phyloP scores from a whole-genome alignment of 1,140 invertebrate species.

The Drosophila tani region DNA sequence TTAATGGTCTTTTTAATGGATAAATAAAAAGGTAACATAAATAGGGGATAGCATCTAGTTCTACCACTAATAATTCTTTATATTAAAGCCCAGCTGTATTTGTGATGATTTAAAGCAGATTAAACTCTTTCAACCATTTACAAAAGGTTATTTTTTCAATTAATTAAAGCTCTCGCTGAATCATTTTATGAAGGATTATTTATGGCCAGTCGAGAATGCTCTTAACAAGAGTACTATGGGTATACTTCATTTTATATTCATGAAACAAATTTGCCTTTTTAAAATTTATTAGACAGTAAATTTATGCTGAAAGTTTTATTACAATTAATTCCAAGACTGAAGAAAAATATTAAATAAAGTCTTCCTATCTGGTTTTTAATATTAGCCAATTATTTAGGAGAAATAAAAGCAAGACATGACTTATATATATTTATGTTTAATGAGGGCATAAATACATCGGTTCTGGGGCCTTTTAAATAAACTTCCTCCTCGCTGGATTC shows the following conservation, averaged over 20 bases:
- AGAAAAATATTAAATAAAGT: background rate
- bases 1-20: slow-evolving; percentile 11
- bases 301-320: background rate
- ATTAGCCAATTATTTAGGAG: background rate
- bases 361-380: background rate
- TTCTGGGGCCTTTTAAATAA: background rate
- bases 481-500: background rate
- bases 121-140: background rate
- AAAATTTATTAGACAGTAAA: background rate
- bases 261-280: background rate
- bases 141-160: background rate
- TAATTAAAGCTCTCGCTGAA: background rate
- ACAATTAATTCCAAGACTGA: background rate
- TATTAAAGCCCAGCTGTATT: too few relatives aligned
- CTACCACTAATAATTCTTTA: background rate
- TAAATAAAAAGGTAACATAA: background rate
- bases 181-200: background rate
- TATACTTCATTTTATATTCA: background rate
- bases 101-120: background rate
- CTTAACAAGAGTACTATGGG: background rate
- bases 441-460: slow-evolving; percentile 3
- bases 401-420: too few relatives aligned
- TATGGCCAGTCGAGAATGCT: background rate
- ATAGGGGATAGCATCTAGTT: background rate
- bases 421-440: background rate